Base-by-base conservation (phyloP, 2,888 invertebrate species). In the Nebria salina region DNA sequence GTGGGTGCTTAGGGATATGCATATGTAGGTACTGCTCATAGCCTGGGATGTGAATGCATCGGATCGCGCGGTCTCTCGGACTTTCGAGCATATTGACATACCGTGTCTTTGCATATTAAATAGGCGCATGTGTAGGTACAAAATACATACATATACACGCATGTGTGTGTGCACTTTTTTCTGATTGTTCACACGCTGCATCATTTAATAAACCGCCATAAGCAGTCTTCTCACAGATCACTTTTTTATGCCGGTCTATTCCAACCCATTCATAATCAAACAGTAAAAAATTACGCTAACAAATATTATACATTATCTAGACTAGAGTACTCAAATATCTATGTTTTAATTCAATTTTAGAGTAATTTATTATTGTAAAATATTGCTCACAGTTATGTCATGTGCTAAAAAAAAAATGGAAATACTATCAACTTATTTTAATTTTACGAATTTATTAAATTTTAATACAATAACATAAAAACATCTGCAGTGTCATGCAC, bases 31-130 rank as follows among this genome's bases (percentile, higher is more conserved):
- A 34, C 25, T 70, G 25, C 34, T 34, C 9, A 26, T 70, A 7
- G 25, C 25, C 20, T 26, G 26, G 34, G n/a, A 70, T 34, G 8
- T 25, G 34, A 25, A 70, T 70, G 26, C 26, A 70, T 26, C 20
- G 20, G 68, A 26, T 11, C 9, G 20, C 68, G 68, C 9, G 20
- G 20, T 65, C 73, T 15, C 65, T 74, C 78, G 65, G 65, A 65
- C 84, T 15, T 34, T 74, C 78, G 65, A 41, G 42, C 84, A 86
- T 88, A 88, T 88, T 89, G 88, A 89, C 88, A 87, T 87, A 87
- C 86, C 88, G 88, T 89, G 89, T 88, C 86, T 87, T 87, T 86
- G 89, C 88, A 89, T 89, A 89, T 88, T 88, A 89, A 88, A 85
- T 84, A 87, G 87, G 74, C 72, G 70, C 11, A 34, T 70, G 34